Base-by-base conservation (phyloP, 2,888 invertebrate genomes). In the Papilio elwesi region DNA sequence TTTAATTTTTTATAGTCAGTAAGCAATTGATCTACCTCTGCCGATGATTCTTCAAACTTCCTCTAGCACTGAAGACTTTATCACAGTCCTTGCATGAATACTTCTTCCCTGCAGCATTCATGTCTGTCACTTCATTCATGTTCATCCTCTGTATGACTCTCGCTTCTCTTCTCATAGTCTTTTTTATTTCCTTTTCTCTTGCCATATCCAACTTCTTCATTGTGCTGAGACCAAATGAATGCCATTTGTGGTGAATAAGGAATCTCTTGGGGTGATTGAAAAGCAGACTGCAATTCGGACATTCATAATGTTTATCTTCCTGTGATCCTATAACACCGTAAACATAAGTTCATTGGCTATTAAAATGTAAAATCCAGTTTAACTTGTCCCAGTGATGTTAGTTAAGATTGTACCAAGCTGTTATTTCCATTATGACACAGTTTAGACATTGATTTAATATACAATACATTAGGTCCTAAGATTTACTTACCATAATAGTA, bases 221-320 rank as follows among this genome's bases (percentile, higher is more conserved):
- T 9, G 86, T 85, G 0, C 87, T 87, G 0, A 88, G 77, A 0
- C 92, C 92, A 16, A 92, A 90, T 0, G 85, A 81, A 74, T 94
- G 94, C 94, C 94, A 94, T 65, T 93, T 93, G 4, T 81, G 79
- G 71, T 94, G 94, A 0, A 94, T 85, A 0, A 94, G 81, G 70
- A 90, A 92, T 2, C 94, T 78, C 66, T 94, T 94, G 0, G 91
- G 90, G 68, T 93, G 82, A 0, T 79, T 79, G 43, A 94, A 87
- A 2, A 89, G 78, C 0, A 92, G 77, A 1, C 76, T 76, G 59
- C 94, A 94, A 69, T 89, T 81, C 0, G 88, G 85, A 16, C 94
- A 94, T 78, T 91, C 91, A 2, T 83, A 92, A 75, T 80, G 85
- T 0, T 78, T 75, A 0, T 81, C 74, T 49, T 71, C 74, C 71